A percentile compares a stretch with the other conserved stretches of the same genome.
These are phyloP conservation scores for Amphiduros pacificus DNA, from an alignment of 2,888 invertebrate species.

Conservation along the genomic window DNA sequence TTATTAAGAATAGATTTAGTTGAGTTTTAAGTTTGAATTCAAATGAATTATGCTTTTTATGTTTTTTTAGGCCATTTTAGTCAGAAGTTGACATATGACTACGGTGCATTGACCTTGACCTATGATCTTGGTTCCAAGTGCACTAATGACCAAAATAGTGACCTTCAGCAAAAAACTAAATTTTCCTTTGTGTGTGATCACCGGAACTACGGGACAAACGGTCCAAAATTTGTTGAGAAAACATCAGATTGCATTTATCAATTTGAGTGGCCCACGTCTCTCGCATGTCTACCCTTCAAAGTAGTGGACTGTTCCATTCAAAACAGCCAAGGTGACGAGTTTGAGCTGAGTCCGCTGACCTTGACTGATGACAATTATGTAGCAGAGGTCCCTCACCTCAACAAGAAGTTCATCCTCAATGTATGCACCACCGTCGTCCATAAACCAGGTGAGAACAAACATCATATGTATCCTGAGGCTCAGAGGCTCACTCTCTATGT, in stretches of 20 bases:
- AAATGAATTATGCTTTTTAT: too few relatives aligned
- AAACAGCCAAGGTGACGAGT: conserved; percentile 21
- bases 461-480: too few relatives aligned
- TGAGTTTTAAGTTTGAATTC: too few relatives aligned
- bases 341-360: conserved; percentile 39
- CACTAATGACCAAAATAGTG: conserved; percentile 34
- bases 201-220: conserved; percentile 31
- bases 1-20: too few relatives aligned
- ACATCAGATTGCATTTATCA: conserved; percentile 41
- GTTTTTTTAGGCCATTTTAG: too few relatives aligned
- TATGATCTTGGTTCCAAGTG: conserved; percentile 44
- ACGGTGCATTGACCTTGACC: conserved; percentile 50
- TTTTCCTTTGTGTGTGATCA: conserved; percentile 51
- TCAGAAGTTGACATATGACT: conserved; percentile 41
- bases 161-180: conserved; percentile 42
- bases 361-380: conserved; percentile 39
- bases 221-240: conserved; percentile 39
- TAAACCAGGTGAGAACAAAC: conserved; percentile 38
- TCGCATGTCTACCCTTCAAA: conserved; percentile 43
- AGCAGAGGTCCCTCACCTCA: conserved; percentile 21
- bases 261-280: conserved; percentile 45
- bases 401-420: conserved; percentile 39
- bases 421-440: conserved; percentile 47
- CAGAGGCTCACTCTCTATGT: not conserved
- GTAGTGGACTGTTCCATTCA: conserved; percentile 33